Evolutionary conservation across 1,140 invertebrate genomes (phyloP).

Genomic region (Amphibalanus amphitrite): DNA sequence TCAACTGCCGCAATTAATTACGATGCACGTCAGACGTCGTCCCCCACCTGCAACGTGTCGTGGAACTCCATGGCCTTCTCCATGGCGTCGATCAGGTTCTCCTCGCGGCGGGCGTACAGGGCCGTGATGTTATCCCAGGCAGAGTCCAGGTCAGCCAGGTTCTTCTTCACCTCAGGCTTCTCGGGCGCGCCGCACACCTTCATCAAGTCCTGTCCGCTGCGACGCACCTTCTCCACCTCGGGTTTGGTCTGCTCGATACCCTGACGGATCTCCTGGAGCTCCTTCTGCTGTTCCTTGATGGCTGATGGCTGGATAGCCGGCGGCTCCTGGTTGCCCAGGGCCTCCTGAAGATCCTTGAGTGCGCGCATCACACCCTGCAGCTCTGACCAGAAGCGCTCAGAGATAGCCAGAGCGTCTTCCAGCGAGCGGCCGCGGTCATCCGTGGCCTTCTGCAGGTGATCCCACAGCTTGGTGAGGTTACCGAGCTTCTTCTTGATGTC

Average conservation of each 20-base stretch:
- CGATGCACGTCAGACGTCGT: neutral
- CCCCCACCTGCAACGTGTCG: conserved; percentile 61
- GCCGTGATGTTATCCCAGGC: conserved; percentile 89
- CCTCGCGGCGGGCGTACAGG: conserved; percentile 75
- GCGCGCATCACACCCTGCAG: conserved; percentile 70
- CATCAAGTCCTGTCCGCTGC: conserved; percentile 79
- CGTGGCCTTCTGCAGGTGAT: conserved; percentile 73
- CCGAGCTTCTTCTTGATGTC: conserved; percentile 89
- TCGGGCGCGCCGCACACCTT: conserved; percentile 84
- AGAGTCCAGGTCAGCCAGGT: conserved; percentile 85
- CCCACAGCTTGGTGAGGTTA: conserved; percentile 79
- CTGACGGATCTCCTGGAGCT: conserved; percentile 74
- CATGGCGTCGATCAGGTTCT: conserved; percentile 91
- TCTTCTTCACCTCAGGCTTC: conserved; percentile 92
- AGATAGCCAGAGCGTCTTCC: conserved; percentile 69
- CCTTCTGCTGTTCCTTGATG: conserved; percentile 87
- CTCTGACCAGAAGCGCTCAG: conserved; percentile 91
- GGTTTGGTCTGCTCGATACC: conserved; percentile 85
- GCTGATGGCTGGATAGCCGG: conserved; percentile 77
- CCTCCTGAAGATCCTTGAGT: conserved; percentile 74
- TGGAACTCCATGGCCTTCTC: conserved; percentile 98
- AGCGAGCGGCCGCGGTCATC: conserved; percentile 59
- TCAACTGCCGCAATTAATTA: no score
- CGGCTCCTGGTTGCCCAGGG: conserved; percentile 68
- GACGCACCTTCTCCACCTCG: conserved; percentile 76